Evolutionary conservation across 2,797 vertebrate species (phyloP).

Genomic region (Hemibagrus guttatus): DNA sequence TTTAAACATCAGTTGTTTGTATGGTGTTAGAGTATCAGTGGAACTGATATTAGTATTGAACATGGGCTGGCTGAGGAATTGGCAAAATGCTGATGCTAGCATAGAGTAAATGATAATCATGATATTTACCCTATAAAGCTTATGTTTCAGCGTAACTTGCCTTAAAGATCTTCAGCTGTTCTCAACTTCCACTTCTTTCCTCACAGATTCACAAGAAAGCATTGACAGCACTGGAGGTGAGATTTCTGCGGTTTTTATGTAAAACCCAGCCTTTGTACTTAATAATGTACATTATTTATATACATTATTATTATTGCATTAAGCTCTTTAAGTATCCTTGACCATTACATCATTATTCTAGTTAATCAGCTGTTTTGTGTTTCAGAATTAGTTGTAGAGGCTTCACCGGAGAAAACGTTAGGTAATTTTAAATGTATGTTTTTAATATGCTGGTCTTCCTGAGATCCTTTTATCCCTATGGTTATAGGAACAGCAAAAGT

Average conservation of each 20-base stretch:
- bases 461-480: not conserved
- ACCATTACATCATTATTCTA: not conserved
- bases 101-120: not conserved
- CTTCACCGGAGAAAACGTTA: conserved; percentile 40
- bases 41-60: not conserved
- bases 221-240: conserved; percentile 47
- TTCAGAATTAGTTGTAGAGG: conserved; percentile 48
- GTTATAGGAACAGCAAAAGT: not conserved
- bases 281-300: not conserved
- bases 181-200: not conserved
- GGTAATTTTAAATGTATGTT: conserved; percentile 24
- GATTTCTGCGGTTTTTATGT: not conserved
- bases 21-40: not conserved
- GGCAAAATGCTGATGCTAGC: not conserved
- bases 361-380: conserved; percentile 8
- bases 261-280: not conserved
- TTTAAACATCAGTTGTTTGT: not conserved
- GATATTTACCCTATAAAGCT: not conserved
- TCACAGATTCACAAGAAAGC: conserved; percentile 31
- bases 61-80: not conserved
- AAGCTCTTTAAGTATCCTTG: not conserved
- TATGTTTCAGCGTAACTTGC: not conserved
- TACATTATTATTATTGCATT: not conserved
- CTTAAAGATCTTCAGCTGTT: not conserved
- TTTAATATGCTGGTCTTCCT: not conserved